Evolutionary conservation across 2,797 vertebrate species (phyloP), one percentile per base, ranked within the genome.

Genomic region (Takifugu rubripes): DNA sequence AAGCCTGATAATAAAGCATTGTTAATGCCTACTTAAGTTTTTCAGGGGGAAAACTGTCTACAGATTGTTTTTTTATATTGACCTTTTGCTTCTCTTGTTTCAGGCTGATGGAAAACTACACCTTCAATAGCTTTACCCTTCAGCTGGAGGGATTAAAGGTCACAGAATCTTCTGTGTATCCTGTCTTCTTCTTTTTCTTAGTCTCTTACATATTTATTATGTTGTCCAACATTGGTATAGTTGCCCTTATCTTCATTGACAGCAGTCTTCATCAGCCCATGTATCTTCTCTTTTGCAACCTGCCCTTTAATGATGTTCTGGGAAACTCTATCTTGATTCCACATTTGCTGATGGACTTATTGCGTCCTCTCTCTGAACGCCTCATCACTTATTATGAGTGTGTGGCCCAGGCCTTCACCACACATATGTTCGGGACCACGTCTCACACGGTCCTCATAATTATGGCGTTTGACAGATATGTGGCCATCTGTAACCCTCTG

Each of bases 401-500:
- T 75, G 14, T 94, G 0, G 44, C 87, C 0, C 93, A 94, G 74
- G 92, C 93, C 70, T 93, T 92, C 68, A 78, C 85, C 29, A 66
- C 82, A 11, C 91, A 93, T 1, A 85, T 89, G 31, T 89, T 87
- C n/a, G 88, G 79, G 25, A 88, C 91, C 0, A 77, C 86, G 0
- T 84, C 88, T 0, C 91, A 93, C 1, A 90, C 89, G 0, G 74
- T 93, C 1, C 79, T 94, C 60, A 81, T 94, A 75, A 90, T 91
- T 1, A 93, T 94, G 93, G 92, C 92, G 0, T 90, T 90, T 0
- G 92, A 94, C 78, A 82, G 90, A 0, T 94, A 92, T 0, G 72
- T 94, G 36, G 42, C 93, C 6, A 85, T 94, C 52, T 94, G 92
- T 0, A 62, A 91, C 8, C 92, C 92, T 0, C 65, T 94, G 59